Conservation (phyloP, 1,140 invertebrate genomes). For the Helicoverpa armigera region DNA sequence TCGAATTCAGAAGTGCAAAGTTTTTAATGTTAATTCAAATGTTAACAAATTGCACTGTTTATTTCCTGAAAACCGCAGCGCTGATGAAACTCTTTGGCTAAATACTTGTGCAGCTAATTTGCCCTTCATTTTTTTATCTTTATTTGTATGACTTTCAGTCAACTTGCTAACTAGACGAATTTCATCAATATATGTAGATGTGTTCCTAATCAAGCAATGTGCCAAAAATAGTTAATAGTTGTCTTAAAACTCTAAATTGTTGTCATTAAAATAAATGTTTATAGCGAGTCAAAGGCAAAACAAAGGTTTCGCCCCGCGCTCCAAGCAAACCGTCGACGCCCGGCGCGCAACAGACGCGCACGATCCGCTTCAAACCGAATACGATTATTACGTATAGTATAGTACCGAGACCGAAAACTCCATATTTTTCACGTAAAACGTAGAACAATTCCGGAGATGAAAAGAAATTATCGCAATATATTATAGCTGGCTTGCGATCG, state of each 20-base stretch:
- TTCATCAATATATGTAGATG: neutral
- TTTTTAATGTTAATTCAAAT: too few relatives aligned
- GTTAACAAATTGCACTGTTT: neutral
- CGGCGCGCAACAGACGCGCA: too few relatives aligned
- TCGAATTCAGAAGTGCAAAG: too few relatives aligned
- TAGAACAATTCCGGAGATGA: neutral
- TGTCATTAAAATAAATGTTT: too few relatives aligned
- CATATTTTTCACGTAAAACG: constrained; percentile 7
- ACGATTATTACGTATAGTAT: constrained; percentile 54
- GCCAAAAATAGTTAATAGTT: too few relatives aligned
- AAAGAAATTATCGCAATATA: constrained; percentile 60
- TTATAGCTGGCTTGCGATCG: constrained; percentile 47
- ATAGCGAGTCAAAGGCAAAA: too few relatives aligned
- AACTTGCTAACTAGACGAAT: constrained; percentile 22
- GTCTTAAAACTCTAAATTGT: too few relatives aligned
- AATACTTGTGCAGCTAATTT: constrained; percentile 19
- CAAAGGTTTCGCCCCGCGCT: too few relatives aligned
- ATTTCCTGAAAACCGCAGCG: constrained; percentile 11
- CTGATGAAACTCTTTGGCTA: neutral
- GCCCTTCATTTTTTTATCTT: constrained; percentile 7
- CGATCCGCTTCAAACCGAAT: neutral
- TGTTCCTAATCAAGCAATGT: too few relatives aligned
- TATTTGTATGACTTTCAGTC: neutral
- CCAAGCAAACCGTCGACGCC: too few relatives aligned
- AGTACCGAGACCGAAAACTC: constrained; percentile 55